Evolutionary conservation across 2,888 invertebrate species (phyloP), one percentile per base, ranked within the genome.

Genomic region (Drosophila multiciliata): DNA sequence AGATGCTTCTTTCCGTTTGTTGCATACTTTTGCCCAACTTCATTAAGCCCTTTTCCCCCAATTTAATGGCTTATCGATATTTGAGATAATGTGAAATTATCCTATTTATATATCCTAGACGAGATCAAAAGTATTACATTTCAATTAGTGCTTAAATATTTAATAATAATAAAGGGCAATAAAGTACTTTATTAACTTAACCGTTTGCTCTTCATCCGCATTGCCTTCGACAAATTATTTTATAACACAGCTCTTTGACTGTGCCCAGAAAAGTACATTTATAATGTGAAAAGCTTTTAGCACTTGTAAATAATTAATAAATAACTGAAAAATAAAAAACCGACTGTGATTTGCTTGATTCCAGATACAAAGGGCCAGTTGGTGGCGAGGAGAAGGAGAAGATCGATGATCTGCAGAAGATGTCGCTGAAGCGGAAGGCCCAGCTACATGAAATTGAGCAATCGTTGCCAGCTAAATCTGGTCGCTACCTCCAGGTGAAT

Each of bases 381-480:
- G 82, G 83, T n/a, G 74, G 87, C 42, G 94, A 95, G 90, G 94
- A 95, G 87, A 94, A 94, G 90, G 94, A 94, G 48, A 94, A 95
- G 82, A 90, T 95, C 54, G 93, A 93, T 33, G 94, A 95, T 91
- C 92, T 99, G 66, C 95, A 96, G 85, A 96, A 96, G 89, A 96
- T 97, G 91, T 95, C 98, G 84, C 94, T 96, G 87, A 96, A 97
- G 91, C 95, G 98, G 84, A 96, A 97, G 93, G 96, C 96, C 42
- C 97, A 97, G 93, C 94, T 99, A 58, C 95, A 96, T 89, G 98
- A 99, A 92, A 97, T 99, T 90, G 98, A 99, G 92, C 97, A 98
- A 90, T 96, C 97, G 26, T 94, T 99, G 87, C 99, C 99, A 17
- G 98, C 98, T 93, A 96, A 96, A 92, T 97, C 98, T 94, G 98